Evolutionary conservation across 1,140 invertebrate genomes (phyloP).

Genomic region (Trachelipus rathkii): DNA sequence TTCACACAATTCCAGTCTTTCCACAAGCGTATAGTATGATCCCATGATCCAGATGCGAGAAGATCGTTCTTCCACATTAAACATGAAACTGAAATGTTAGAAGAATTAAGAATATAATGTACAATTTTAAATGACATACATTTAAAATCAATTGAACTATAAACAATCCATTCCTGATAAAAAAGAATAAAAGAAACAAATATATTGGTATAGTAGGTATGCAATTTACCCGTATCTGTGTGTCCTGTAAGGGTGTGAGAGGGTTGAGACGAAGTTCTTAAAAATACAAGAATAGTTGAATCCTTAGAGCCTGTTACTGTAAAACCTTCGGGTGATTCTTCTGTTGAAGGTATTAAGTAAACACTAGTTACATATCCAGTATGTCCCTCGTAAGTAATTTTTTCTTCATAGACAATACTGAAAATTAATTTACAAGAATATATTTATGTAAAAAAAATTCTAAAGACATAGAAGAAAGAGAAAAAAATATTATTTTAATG

Average conservation of each 20-base stretch:
- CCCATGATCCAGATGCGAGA: constrained; percentile 83
- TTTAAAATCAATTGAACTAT: no score
- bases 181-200: no score
- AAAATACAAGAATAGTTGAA: constrained; percentile 20
- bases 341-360: constrained; percentile 9
- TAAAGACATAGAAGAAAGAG: no score
- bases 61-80: constrained; percentile 59
- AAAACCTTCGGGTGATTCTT: constrained; percentile 25
- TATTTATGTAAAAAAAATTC: no score
- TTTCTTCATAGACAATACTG: neutral
- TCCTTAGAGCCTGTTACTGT: constrained; percentile 21
- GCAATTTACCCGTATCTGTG: constrained; percentile 19
- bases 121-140: no score
- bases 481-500: no score
- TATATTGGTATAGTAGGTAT: no score
- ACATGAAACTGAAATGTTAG: constrained; percentile 59
- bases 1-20: constrained; percentile 55
- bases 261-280: neutral
- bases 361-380: constrained; percentile 26
- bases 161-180: no score
- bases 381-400: constrained; percentile 18
- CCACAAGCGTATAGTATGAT: constrained; percentile 80
- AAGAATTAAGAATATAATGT: no score
- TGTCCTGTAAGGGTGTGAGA: constrained; percentile 26
- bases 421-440: no score